Base-by-base conservation (phyloP, 2,888 invertebrate genomes). In the Selenia dentaria region DNA sequence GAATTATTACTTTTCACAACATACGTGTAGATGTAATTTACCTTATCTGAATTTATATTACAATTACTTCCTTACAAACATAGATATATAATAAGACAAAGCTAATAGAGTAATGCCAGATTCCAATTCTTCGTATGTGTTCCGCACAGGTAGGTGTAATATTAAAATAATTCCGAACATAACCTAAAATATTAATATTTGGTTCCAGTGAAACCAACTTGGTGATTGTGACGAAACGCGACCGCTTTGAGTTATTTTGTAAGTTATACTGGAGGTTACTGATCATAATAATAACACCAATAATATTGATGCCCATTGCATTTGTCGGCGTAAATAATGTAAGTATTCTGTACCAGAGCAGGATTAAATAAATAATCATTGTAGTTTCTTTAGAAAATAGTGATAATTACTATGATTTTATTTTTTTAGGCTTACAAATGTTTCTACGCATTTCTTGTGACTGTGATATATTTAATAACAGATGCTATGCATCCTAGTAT, bases 371-470 rank as follows among this genome's bases (percentile, higher is more conserved):
- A n/a, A n/a, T n/a, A n/a, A n/a, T n/a, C n/a, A n/a, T n/a, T n/a
- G n/a, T 13, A 12, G 11, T 1, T 12, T 13, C 6, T 28, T 16
- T 16, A 16, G 16, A n/a, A n/a, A n/a, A n/a, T n/a, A n/a, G 18
- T 18, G 6, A 1, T 18, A 2, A 18, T 1, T 18, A 18, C 6
- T 22, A 3, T 11, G 11, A 13, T 6, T 28, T 27, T 27, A 26
- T 29, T 32, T 33, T 54, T 45, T 37, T 8, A 76, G 78, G 70
- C 67, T 0, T 74, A 70, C 48, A 64, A 54, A 50, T 59, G 75
- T 55, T 79, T 84, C 33, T 86, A 78, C 50, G 60, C 77, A 3
- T 83, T 83, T 46, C 52, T 82, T 1, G 51, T 84, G 9, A 69
- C 74, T 12, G 35, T 55, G 8, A 62, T 73, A 0, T 85, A 73